Base-by-base conservation (phyloP, 2,888 invertebrate species). In the Deilephila elpenor region DNA sequence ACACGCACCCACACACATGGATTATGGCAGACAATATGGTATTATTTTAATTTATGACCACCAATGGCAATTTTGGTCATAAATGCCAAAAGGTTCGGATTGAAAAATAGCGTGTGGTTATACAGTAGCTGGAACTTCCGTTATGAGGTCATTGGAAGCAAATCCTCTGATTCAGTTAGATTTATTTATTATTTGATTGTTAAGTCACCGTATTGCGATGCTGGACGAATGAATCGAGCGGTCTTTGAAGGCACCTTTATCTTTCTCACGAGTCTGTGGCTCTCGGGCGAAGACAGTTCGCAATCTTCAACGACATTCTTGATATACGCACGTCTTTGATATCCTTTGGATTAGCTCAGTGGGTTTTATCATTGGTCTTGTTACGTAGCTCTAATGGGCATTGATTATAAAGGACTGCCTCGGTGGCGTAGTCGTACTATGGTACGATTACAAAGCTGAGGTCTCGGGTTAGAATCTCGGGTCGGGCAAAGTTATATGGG, bases 41-140 rank as follows among this genome's bases (percentile, higher is more conserved):
- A 81, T 81, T 84, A 84, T 80, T 78, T 78, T 83, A 78, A 85
- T 86, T 85, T 86, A 86, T 82, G 75, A 74, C 71, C 76, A 72
- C 76, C 75, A 78, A 78, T 80, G 79, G 76, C 79, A 76, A 79
- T 77, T 77, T 74, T 70, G 72, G 34, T 70, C 60, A 71, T 71
- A 74, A 67, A 67, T 78, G 78, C 77, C 82, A 78, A 83, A 76
- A 84, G 44, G 85, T 81, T 77, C 73, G 78, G 74, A 77, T 73
- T 59, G 74, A 79, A 74, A 85, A 87, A 85, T 85, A 82, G 79
- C 79, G 74, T 77, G 62, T 78, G 78, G 82, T 78, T 83, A 81
- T 78, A 77, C 67, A 67, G 67, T 67, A 67, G 67, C 51, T 81
- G 79, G 76, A 72, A 81, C 83, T 84, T 88, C 86, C 86, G 83